phyloP scores from a whole-genome alignment of 2,113 vertebrate species.

The Spilogale gracilis region DNA sequence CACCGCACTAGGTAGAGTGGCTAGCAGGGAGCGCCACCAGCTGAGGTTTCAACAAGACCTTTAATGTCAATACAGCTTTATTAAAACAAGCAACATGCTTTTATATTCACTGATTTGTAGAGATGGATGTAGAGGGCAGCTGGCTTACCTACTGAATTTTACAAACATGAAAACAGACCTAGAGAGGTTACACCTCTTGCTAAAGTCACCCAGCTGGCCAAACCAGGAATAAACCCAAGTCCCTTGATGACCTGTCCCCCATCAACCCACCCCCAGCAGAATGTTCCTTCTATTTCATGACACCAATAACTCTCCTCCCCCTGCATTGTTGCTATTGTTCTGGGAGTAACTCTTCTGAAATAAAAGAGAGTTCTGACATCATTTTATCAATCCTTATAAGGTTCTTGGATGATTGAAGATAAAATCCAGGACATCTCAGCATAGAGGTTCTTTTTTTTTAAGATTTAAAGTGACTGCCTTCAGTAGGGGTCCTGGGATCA shows the following conservation, averaged over 20 bases:
- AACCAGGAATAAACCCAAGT: slow-evolving; percentile 19
- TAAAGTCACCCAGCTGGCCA: slow-evolving; percentile 36
- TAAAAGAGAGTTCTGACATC: slow-evolving; percentile 42
- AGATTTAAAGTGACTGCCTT: neutral
- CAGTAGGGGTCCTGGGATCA: neutral
- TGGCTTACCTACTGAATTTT: slow-evolving; percentile 39
- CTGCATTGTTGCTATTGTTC: neutral
- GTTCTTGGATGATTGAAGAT: neutral
- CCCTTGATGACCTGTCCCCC: neutral
- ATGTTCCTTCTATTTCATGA: neutral
- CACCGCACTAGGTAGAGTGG: neutral
- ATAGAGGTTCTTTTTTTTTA: neutral
- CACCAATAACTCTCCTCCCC: too few species aligned
- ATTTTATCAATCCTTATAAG: neutral
- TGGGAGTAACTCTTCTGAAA: slow-evolving; percentile 5
- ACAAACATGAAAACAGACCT: slow-evolving; percentile 46
- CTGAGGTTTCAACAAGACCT: slow-evolving; percentile 9
- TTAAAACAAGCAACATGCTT: slow-evolving; percentile 8
- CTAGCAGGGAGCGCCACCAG: neutral
- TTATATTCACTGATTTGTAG: neutral
- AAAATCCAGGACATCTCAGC: neutral
- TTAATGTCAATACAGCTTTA: slow-evolving; percentile 5
- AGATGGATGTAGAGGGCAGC: slow-evolving; percentile 46
- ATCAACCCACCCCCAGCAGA: accelerated
- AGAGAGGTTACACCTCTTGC: slow-evolving; percentile 3